Conservation (phyloP, 2,113 vertebrate species). For the Gopherus evgoodei region DNA sequence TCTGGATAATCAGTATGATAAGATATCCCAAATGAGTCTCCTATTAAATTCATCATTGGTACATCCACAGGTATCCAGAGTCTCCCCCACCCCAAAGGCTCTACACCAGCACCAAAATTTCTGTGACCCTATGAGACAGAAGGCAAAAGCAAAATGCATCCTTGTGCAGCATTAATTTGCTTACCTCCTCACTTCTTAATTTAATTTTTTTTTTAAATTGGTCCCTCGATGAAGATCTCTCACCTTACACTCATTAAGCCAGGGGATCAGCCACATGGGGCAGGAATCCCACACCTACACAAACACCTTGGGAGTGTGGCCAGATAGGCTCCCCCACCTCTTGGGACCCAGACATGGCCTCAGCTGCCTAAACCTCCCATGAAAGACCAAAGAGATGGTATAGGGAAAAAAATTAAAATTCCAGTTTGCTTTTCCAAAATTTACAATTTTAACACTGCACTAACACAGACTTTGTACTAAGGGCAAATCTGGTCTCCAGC, state of each 20-base stretch:
- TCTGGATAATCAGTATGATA: neutral
- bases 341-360: too few relatives aligned
- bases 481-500: neutral
- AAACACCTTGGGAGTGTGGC: too few relatives aligned
- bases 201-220: neutral
- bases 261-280: neutral
- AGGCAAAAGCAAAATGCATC: neutral
- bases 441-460: too few relatives aligned
- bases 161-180: neutral
- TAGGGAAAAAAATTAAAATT: too few relatives aligned
- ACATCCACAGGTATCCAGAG: neutral
- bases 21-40: neutral
- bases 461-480: too few relatives aligned
- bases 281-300: neutral
- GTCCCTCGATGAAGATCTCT: neutral
- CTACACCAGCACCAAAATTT: neutral
- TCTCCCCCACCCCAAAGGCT: neutral
- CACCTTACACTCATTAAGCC: neutral
- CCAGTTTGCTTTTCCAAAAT: too few relatives aligned
- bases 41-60: slow-evolving; percentile 5
- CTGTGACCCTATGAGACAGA: neutral
- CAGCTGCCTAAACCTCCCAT: too few relatives aligned
- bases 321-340: too few relatives aligned
- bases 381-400: too few relatives aligned
- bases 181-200: neutral